Base-by-base conservation (phyloP, 2,113 vertebrate species). In the Heliornis fulica region DNA sequence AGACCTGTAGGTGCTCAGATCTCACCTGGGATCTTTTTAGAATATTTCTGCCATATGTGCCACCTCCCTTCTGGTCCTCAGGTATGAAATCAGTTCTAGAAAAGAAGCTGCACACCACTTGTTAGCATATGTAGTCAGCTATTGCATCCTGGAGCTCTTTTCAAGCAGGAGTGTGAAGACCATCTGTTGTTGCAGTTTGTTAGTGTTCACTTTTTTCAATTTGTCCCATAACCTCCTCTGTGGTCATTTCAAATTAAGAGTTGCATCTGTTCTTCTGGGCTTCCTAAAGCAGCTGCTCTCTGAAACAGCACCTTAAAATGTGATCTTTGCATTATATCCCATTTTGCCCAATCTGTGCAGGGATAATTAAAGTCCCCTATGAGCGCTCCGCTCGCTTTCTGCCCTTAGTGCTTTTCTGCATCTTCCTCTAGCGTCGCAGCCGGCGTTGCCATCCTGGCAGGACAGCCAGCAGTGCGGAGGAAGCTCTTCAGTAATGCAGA, bases 171-270 rank as follows among this genome's bases (percentile, higher is more conserved):
- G 57, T n/a, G 82, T 68, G 90, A 90, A 36, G 85, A 57, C 87
- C 92, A 93, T 94, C 94, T 96, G 87, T 59, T 96, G 65, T 74
- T 91, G 56, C 57, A 89, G 51, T 94, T 93, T 95, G 60, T 76
- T 94, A 60, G 21, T 40, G 54, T 79, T 94, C 57, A 45, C 85
- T 95, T 89, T 91, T 82, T 69, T 94, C 70, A 83, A 2, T 91
- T 95, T 79, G 78, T 95, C 87, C 82, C 57, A 57, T 68, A 93
- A 91, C 74, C 65, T 93, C 74, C 75, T 87, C 66, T 68, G 57
- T 91, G 84, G 74, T 85, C 70, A 90, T 91, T 95, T 91, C 77
- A 95, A 85, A 85, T 94, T 87, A 95, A 94, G 92, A 90, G 84
- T 60, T 93, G 40, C 75, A 76, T 85, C 94, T 96, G 87, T 79